phyloP scores from a whole-genome alignment of 1,140 invertebrate genomes.

The Phthorimaea operculella region DNA sequence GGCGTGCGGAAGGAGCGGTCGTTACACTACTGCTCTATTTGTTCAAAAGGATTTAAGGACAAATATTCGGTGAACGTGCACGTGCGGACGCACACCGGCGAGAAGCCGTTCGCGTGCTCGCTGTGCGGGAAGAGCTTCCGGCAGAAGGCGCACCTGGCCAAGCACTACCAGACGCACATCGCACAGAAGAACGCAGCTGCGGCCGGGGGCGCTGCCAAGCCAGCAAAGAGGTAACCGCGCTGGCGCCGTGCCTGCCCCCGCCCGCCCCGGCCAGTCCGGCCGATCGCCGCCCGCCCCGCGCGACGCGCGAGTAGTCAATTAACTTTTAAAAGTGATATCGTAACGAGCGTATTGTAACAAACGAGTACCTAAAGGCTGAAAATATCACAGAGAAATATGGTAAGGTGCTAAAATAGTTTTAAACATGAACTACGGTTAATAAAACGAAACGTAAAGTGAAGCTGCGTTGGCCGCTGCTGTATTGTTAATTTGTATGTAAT shows the following conservation, averaged over 20 bases:
- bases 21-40: conserved; percentile 90
- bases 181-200: conserved; percentile 76
- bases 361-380: conserved; percentile 61
- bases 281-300: conserved; percentile 4
- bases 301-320: conserved; percentile 38
- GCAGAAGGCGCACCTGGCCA: conserved; percentile 96
- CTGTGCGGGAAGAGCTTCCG: conserved; percentile 91
- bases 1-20: conserved; percentile 83
- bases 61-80: conserved; percentile 95
- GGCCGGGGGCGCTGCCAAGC: conserved; percentile 57
- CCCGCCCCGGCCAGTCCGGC: conserved; percentile 7
- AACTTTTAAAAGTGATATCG: conserved; percentile 50
- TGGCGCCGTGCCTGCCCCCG: conserved; percentile 16
- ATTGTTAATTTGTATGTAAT: conserved; percentile 65
- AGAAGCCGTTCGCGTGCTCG: conserved; percentile 90
- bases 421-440: conserved; percentile 3
- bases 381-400: conserved; percentile 61
- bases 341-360: conserved; percentile 45
- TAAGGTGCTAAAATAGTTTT: conserved; percentile 63
- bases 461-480: conserved; percentile 42
- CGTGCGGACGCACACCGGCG: conserved; percentile 89
- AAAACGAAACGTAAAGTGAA: not conserved
- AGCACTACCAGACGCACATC: conserved; percentile 96
- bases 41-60: conserved; percentile 93
- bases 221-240: conserved; percentile 62